Conservation (phyloP, 1,140 invertebrate genomes). For the Calycopis cecrops region DNA sequence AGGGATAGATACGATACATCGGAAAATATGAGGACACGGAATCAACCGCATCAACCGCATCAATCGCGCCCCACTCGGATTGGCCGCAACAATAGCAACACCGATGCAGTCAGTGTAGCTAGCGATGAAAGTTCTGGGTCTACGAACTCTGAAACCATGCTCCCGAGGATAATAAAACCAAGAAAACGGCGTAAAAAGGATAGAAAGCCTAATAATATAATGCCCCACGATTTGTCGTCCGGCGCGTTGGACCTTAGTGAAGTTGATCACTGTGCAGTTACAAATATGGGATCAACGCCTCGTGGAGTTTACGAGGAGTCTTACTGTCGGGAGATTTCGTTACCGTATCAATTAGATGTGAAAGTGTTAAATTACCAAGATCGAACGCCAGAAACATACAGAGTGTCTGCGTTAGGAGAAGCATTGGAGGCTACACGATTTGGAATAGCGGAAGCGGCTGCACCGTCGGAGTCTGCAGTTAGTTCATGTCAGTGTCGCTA, state of each 20-base stretch:
- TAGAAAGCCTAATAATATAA: constrained; percentile 79
- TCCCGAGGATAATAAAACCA: constrained; percentile 92
- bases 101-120: constrained; percentile 81
- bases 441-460: constrained; percentile 57
- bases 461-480: constrained; percentile 65
- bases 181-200: constrained; percentile 93
- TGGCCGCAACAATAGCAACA: constrained; percentile 69
- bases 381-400: constrained; percentile 54
- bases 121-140: constrained; percentile 86
- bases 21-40: constrained; percentile 53
- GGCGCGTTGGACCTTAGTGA: constrained; percentile 49
- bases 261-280: constrained; percentile 52
- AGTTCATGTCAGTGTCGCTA: constrained; percentile 86
- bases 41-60: constrained; percentile 57
- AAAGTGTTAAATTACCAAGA: constrained; percentile 64
- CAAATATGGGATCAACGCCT: constrained; percentile 41
- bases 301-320: constrained; percentile 62
- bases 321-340: constrained; percentile 58
- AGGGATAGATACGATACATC: constrained; percentile 47
- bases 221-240: constrained; percentile 56
- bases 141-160: constrained; percentile 83
- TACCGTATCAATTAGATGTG: constrained; percentile 58
- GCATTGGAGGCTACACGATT: constrained; percentile 66
- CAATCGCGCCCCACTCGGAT: constrained; percentile 47
- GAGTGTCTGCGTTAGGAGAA: constrained; percentile 60